These are phyloP conservation scores for Kradibia gibbosae DNA, from an alignment of 1,140 invertebrate species.

Conservation along the genomic window DNA sequence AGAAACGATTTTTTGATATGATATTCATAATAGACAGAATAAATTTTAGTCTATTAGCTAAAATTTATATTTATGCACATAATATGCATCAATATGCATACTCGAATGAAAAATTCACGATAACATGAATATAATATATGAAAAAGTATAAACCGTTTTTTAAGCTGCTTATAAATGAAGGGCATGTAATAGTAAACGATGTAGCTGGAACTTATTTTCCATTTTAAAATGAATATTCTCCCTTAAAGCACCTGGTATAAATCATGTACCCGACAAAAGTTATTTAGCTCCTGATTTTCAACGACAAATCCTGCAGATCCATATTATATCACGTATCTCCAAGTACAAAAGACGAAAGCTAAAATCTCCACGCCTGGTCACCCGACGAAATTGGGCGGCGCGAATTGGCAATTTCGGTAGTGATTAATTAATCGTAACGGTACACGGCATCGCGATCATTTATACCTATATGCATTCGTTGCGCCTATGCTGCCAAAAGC, in stretches of 20 bases:
- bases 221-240: background rate
- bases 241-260: background rate
- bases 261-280: background rate
- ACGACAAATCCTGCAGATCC: background rate
- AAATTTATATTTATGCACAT: too few relatives aligned
- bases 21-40: too few relatives aligned
- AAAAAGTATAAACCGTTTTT: too few relatives aligned
- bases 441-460: background rate
- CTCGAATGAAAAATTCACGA: too few relatives aligned
- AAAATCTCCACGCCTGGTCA: too few relatives aligned
- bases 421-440: constrained; percentile 10
- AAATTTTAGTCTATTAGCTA: too few relatives aligned
- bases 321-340: background rate
- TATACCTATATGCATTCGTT: background rate
- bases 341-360: background rate
- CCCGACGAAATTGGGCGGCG: background rate
- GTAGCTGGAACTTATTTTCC: too few relatives aligned
- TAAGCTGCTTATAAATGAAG: too few relatives aligned
- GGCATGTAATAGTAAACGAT: too few relatives aligned
- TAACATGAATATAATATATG: too few relatives aligned
- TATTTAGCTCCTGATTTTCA: background rate
- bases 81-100: too few relatives aligned
- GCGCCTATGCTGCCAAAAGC: background rate
- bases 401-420: background rate
- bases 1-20: too few relatives aligned